Evolutionary conservation across 2,797 vertebrate species (phyloP).

Genomic region (Borostomias antarcticus): DNA sequence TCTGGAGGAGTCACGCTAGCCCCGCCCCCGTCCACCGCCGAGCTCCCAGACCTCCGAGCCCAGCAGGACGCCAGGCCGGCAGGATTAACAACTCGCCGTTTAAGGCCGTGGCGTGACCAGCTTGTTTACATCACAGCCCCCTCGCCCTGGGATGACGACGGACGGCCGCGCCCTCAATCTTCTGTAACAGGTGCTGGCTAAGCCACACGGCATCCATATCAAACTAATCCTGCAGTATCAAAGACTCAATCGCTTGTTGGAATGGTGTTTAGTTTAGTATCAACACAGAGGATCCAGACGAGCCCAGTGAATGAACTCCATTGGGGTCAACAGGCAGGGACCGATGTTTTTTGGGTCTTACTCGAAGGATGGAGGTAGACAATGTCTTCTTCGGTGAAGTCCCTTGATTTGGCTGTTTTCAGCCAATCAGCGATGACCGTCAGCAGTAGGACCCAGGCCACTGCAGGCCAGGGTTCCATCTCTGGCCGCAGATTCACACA

Average conservation of each 20-base stretch:
- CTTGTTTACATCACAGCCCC: conserved; percentile 10
- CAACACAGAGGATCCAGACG: too few relatives aligned
- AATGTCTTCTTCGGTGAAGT: conserved; percentile 88
- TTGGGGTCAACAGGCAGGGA: not conserved
- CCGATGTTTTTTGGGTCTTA: conserved; percentile 59
- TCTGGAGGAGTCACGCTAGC: conserved; percentile 7
- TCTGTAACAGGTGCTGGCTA: conserved; percentile 6
- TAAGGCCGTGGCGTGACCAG: conserved; percentile 8
- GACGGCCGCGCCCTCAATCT: not conserved
- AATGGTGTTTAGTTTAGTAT: conserved; percentile 4
- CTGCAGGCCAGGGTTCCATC: conserved; percentile 81
- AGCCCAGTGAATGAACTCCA: too few relatives aligned
- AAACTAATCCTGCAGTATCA: not conserved
- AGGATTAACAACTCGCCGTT: conserved; percentile 34
- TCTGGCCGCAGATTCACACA: conserved; percentile 71
- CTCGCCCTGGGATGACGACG: conserved; percentile 14
- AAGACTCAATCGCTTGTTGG: not conserved
- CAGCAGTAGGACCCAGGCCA: conserved; percentile 80
- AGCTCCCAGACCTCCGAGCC: not conserved
- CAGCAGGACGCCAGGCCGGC: not conserved
- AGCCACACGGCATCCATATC: not conserved
- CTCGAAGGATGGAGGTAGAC: conserved; percentile 89
- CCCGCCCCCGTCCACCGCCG: not conserved
- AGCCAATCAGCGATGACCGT: conserved; percentile 73
- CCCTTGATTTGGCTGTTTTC: conserved; percentile 69